These are phyloP conservation scores for Thelaira solivaga DNA, from an alignment of 2,888 invertebrate species.

Conservation along the genomic window DNA sequence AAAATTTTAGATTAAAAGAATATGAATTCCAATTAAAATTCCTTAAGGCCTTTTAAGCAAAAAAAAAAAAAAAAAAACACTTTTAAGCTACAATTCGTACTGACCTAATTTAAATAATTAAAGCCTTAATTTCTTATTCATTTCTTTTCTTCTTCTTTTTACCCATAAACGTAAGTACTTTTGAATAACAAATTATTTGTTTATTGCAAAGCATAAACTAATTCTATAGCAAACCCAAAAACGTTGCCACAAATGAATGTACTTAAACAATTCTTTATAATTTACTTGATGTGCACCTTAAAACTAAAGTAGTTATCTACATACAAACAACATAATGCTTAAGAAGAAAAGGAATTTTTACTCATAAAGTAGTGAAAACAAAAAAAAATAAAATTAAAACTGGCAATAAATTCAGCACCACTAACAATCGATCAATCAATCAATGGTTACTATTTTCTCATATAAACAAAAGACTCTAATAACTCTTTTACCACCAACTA, in stretches of 20 bases:
- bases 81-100: neutral
- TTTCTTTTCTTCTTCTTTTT: neutral
- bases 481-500: conserved; percentile 55
- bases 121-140: neutral
- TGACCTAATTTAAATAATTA: neutral
- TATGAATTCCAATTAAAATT: neutral
- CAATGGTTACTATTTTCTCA: conserved; percentile 55
- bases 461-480: conserved; percentile 57
- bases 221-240: neutral
- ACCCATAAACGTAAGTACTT: conserved; percentile 10
- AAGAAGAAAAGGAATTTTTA: too few relatives aligned
- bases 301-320: too few relatives aligned
- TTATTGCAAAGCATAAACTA: neutral
- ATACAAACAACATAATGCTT: neutral
- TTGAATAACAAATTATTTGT: neutral
- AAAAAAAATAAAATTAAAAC: conserved; percentile 50
- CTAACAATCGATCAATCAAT: conserved; percentile 61
- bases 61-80: neutral
- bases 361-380: conserved; percentile 13
- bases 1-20: too few relatives aligned
- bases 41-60: neutral
- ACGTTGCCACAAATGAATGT: neutral
- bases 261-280: conserved; percentile 40
- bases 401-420: conserved; percentile 57
- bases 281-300: conserved; percentile 36